Base-by-base conservation (phyloP, 1,140 invertebrate genomes). In the Neodiprion fabricii region DNA sequence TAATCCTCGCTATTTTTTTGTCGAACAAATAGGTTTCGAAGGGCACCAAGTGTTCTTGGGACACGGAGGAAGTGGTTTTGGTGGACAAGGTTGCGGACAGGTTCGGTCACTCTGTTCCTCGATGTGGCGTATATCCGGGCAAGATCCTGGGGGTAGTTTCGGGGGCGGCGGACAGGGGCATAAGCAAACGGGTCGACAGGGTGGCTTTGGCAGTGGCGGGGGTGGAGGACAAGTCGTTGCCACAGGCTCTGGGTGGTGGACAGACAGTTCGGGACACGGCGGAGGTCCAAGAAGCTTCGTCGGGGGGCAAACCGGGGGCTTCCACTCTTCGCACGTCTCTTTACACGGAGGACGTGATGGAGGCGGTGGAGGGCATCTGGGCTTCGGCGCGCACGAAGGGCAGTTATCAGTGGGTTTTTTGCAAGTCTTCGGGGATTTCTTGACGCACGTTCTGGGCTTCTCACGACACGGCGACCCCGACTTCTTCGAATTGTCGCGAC, bases 111-210 rank as follows among this genome's bases (percentile, higher is more conserved):
- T 7, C 9, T 48, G 0, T 1, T 65, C n/a, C 28, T 66, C 72
- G 14, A 76, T 66, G 72, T 40, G 14, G 12, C 28, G 40, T 14
- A 72, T 80, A 81, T 61, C 53, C 0, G 85, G 85, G 73, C 85
- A 86, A 0, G 79, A 23, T 10, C 80, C 83, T 11, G 85, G 80
- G 11, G 79, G 79, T 11, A 86, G 7, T 77, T 85, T 86, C 1
- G 73, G 72, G 0, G 85, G 83, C 0, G 85, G 79, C 48, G 80
- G 70, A 76, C 84, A 86, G 0, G 81, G 78, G 61, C 82, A 79
- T 0, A 85, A 77, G 8, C 76, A 9, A 0, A 82, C 71, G 0
- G 82, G 80, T 1, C 14, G 4, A 3, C 66, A 78, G 0, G 85
- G 85, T 47, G 83, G 80, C 70, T 82, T 81, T 0, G 85, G 85